Percentiles rank a stretch among this genome's conserved stretches.
These are phyloP conservation scores for Phoebastria nigripes DNA, from an alignment of 2,797 vertebrate species.

Conservation along the genomic window DNA sequence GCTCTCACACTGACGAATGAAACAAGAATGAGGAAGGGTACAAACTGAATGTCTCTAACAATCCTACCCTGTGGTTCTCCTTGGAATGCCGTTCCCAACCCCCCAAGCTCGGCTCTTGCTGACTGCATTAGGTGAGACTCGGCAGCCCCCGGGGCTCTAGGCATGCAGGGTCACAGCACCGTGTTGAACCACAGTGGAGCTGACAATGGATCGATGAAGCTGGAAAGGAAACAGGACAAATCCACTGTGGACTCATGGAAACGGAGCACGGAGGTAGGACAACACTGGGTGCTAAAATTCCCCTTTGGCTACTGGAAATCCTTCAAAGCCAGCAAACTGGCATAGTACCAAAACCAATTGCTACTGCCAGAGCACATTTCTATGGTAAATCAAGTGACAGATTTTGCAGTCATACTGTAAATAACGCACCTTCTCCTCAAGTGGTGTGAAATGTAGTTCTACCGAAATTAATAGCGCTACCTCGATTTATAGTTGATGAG, in stretches of 20 bases:
- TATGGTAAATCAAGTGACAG: background rate
- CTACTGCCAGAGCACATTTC: background rate
- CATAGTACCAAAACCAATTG: background rate
- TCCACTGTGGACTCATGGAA: fast-evolving
- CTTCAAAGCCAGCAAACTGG: constrained; percentile 44
- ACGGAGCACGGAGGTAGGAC: fast-evolving
- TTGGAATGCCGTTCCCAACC: background rate
- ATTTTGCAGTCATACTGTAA: background rate
- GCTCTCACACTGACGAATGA: fast-evolving
- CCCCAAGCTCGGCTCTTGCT: fast-evolving
- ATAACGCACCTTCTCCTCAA: background rate
- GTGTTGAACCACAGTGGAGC: fast-evolving
- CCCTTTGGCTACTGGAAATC: constrained; percentile 43
- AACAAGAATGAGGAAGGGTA: background rate
- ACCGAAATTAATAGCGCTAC: background rate
- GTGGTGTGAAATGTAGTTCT: background rate
- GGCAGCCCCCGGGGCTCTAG: fast-evolving
- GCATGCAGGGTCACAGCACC: fast-evolving
- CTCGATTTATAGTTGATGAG: background rate
- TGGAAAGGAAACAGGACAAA: background rate
- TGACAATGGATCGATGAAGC: background rate
- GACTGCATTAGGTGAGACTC: background rate
- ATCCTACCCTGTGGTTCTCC: fast-evolving
- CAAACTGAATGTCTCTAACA: fast-evolving
- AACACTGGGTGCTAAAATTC: background rate